Base-by-base conservation (phyloP, 2,113 vertebrate species). In the Sitta europaea region DNA sequence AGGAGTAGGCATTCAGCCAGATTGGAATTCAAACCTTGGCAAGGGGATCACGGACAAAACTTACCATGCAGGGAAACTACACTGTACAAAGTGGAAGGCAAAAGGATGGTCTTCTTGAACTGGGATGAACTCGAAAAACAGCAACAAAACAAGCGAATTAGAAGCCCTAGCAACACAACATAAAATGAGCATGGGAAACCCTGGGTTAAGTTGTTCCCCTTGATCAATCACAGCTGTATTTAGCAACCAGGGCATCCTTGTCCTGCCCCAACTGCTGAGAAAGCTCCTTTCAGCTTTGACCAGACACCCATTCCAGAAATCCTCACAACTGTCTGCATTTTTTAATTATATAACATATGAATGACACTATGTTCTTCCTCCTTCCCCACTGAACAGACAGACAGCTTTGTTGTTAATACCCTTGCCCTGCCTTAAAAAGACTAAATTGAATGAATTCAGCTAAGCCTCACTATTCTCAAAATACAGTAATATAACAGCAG, bases 1-100 rank as follows among this genome's bases (percentile, higher is more conserved):
- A 92, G 72, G 48, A 89, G 33, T 2, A 79, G 63, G 83, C 89
- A 81, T 65, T 75, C 73, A 80, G 92, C 71, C 84, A 96, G 57
- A 42, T n/a, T 66, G 48, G 75, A 95, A 85, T 40, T 67, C 58
- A 68, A 29, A 79, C 43, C 74, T 36, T 88, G 74, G 57, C 92
- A 87, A 27, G 33, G 12, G 12, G 24, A 85, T 33, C 3, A 1
- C 42, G 75, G 58, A 78, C 45, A 53, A 85, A 89, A 85, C 23
- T 27, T 53, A 95, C 6, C 0, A 0, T 81, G 77, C 6, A 68
- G 65, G 20, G 48, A 77, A 89, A 67, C 1, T 0, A 42, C 73
- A 40, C 2, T 12, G 8, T 38, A 67, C 29, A 16, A 5, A 80
- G 38, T 12, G 5, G 38, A 81, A 86, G 22, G 73, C 65, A 92